Conservation (phyloP, 2,888 invertebrate species). For the Hedychridium roseum region DNA sequence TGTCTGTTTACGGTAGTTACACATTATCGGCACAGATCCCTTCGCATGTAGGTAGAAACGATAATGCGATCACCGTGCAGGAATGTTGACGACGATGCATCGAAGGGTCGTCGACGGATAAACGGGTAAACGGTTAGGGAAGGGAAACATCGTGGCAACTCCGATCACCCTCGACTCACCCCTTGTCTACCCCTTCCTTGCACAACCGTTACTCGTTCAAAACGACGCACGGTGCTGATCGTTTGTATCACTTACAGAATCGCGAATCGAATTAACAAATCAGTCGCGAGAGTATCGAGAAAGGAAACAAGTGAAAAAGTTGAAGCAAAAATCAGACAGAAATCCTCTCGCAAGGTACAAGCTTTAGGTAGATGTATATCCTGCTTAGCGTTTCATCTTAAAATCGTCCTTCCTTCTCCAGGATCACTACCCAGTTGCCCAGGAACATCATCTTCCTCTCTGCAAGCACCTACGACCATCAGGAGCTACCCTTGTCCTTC, state of each 20-base stretch:
- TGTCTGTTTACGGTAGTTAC: no score
- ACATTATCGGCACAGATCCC: no score
- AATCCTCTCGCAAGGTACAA: no score
- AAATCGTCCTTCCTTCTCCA: no score
- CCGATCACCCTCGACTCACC: neutral
- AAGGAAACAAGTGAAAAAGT: no score
- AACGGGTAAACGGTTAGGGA: slow-evolving; percentile 11
- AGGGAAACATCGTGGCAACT: slow-evolving; percentile 17
- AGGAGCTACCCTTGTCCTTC: neutral
- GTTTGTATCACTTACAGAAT: slow-evolving; percentile 44
- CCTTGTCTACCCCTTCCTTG: neutral
- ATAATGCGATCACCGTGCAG: neutral
- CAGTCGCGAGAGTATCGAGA: no score
- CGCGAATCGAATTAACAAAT: slow-evolving; percentile 54
- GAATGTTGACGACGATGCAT: neutral
- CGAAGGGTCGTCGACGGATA: slow-evolving; percentile 9
- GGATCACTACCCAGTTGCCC: no score
- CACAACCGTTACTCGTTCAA: no score
- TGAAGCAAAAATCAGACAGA: no score
- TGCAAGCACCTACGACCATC: slow-evolving; percentile 11
- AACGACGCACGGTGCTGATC: slow-evolving; percentile 11
- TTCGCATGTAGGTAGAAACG: neutral
- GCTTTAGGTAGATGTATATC: no score
- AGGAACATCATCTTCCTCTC: slow-evolving; percentile 25
- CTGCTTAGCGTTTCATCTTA: no score